Evolutionary conservation across 2,113 vertebrate species (phyloP).

Genomic region (Cnemophilus loriae): DNA sequence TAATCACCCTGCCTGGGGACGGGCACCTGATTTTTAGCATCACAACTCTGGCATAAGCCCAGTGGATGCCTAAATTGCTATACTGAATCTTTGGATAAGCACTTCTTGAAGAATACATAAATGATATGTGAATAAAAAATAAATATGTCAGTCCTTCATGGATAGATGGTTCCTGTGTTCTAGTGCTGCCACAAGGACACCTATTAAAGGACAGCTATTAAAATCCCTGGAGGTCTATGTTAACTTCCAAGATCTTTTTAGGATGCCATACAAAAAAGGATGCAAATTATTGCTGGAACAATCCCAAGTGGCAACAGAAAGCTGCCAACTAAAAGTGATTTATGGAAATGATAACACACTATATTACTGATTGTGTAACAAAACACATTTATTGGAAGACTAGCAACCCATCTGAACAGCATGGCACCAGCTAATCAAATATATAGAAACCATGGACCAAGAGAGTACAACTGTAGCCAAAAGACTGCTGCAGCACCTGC

Average conservation of each 20-base stretch:
- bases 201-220: too few relatives aligned
- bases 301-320: slow-evolving; percentile 38
- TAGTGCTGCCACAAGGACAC: not conserved
- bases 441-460: slow-evolving; percentile 34
- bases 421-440: slow-evolving; percentile 30
- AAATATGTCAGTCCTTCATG: not conserved
- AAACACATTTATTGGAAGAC: slow-evolving; percentile 19
- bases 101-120: not conserved
- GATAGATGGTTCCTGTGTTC: not conserved
- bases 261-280: not conserved
- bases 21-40: not conserved
- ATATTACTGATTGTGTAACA: slow-evolving; percentile 5
- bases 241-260: slow-evolving; percentile 28
- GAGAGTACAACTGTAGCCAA: slow-evolving; percentile 10
- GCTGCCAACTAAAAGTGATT: slow-evolving; percentile 29
- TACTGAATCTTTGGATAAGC: not conserved
- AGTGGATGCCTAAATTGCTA: not conserved
- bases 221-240: not conserved
- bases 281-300: slow-evolving; percentile 36
- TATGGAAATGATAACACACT: slow-evolving; percentile 17
- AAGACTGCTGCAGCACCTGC: slow-evolving; percentile 60
- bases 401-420: not conserved
- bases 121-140: not conserved
- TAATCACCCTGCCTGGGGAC: not conserved
- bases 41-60: not conserved